Base-by-base conservation (phyloP, 2,888 invertebrate genomes). In the Dolichopus griseipennis region DNA sequence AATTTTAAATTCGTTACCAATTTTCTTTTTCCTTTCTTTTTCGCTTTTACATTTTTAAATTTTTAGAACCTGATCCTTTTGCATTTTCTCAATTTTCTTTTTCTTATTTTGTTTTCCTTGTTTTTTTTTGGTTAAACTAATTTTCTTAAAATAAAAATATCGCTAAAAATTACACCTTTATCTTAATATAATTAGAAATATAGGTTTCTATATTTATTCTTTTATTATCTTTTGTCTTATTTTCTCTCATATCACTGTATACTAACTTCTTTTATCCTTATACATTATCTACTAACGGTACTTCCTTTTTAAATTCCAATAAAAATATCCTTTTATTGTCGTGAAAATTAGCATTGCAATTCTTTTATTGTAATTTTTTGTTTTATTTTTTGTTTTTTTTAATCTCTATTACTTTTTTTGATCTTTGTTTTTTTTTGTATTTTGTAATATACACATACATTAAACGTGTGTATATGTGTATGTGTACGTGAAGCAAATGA, bases 291-390 rank as follows among this genome's bases (percentile, higher is more conserved):
- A n/a, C n/a, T n/a, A n/a, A n/a, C n/a, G n/a, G n/a, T n/a, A n/a
- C 18, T 12, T 52, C n/a, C 2, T 18, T 12, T 6, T n/a, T 2
- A 41, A 52, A 52, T 52, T 52, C 52, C 9, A 52, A 12, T 52
- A 15, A 52, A 52, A 52, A 18, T 52, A 52, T 52, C 18, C 41
- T 52, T 52, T 52, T 52, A 7, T 15, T 52, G 52, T 52, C 18
- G 52, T 52, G 52, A 52, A 52, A 52, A 52, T 52, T 52, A 52
- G 52, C 52, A 52, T 52, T 52, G 52, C 52, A 52, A 18, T 52
- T 52, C 5, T 27, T 27, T 27, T 27, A 4, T 27, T n/a, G n/a
- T n/a, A n/a, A n/a, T n/a, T 27, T 27, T 27, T 27, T 2, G 27
- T 27, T 27, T 27, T 27, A 4, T 27, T 4, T 27, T 27, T 27